These are phyloP conservation scores for Montipora foliosa DNA, from an alignment of 64 coral and sea anemone genomes.

Conservation along the genomic window DNA sequence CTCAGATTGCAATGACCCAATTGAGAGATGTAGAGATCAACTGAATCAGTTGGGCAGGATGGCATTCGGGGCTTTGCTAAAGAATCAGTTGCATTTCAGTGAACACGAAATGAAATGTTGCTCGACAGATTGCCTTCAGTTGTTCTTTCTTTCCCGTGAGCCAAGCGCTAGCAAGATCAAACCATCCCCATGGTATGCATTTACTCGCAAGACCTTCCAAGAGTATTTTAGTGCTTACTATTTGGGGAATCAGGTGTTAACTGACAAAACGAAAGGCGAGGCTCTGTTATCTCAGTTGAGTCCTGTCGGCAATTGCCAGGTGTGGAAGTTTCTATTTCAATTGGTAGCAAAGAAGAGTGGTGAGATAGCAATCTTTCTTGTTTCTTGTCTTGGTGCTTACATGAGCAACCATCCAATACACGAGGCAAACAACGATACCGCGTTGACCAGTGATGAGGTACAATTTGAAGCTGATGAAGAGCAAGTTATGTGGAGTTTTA, in stretches of 20 bases:
- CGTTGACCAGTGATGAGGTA: not conserved
- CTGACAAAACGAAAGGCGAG: not conserved
- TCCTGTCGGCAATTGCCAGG: constrained; percentile 2
- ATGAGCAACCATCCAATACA: too few species aligned
- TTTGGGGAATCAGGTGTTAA: not conserved
- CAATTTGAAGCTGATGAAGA: too few species aligned
- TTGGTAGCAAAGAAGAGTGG: constrained; percentile 9
- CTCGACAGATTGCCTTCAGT: not conserved
- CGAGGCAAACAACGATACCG: not conserved
- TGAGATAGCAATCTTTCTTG: not conserved
- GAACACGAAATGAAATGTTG: not conserved
- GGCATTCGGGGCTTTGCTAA: constrained; percentile 17
- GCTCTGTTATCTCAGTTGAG: not conserved
- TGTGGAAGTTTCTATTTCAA: constrained; percentile 15
- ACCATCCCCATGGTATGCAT: constrained; percentile 1
- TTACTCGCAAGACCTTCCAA: constrained; percentile 44
- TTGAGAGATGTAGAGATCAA: constrained; percentile 3
- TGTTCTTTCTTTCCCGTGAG: constrained; percentile 20
- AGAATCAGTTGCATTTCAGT: constrained; percentile 4
- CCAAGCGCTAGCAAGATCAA: not conserved
- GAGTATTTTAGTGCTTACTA: constrained; percentile 30
- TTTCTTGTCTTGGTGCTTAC: not conserved
- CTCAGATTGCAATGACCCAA: not conserved
- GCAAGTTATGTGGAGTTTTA: too few species aligned
- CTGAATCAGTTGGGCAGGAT: constrained; percentile 8